Conservation (phyloP, 2,113 vertebrate species). For the Leptodactylus fuscus region DNA sequence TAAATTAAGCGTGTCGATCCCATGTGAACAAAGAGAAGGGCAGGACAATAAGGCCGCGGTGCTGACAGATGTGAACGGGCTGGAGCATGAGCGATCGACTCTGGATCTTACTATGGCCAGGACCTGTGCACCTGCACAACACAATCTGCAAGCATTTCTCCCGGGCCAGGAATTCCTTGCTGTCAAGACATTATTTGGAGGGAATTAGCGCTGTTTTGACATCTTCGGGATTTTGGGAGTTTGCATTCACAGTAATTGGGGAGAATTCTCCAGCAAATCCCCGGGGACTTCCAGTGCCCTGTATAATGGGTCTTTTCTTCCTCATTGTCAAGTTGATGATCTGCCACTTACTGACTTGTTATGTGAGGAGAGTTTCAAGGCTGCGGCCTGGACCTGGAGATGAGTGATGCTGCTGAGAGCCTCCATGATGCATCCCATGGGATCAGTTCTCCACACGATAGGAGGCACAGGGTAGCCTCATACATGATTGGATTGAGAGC, state of each 20-base stretch:
- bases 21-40: conserved; percentile 70
- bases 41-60: conserved; percentile 73
- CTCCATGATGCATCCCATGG: no score
- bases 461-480: no score
- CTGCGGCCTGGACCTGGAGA: neutral
- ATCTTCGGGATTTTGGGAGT: neutral
- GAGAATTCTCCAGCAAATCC: conserved; percentile 9
- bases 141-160: neutral
- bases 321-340: conserved; percentile 24
- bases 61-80: conserved; percentile 85
- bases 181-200: neutral
- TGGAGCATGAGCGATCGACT: conserved; percentile 65
- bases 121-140: conserved; percentile 67
- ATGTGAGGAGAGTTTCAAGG: neutral
- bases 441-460: no score
- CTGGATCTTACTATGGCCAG: conserved; percentile 55
- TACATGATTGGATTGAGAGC: no score
- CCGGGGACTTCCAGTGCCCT: neutral
- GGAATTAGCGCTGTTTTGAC: conserved; percentile 5
- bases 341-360: neutral
- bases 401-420: conserved; percentile 8
- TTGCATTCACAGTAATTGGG: conserved; percentile 37
- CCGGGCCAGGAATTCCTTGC: neutral
- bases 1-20: conserved; percentile 73
- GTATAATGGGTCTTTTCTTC: neutral